Conservation (phyloP, 2,797 vertebrate species). For the Nannoperca australis region DNA sequence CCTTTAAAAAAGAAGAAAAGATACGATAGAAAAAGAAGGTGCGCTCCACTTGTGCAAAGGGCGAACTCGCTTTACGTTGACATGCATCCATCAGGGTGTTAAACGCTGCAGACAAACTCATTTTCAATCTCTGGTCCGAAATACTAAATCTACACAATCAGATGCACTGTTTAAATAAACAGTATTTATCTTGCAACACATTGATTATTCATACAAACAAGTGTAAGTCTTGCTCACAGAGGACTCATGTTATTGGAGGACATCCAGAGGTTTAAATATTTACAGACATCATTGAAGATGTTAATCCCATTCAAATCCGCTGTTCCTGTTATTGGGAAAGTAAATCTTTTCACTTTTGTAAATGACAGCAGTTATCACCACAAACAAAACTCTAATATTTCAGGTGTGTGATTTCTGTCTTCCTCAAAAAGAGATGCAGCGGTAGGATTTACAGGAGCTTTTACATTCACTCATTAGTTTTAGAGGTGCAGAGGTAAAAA, state of each 20-base stretch:
- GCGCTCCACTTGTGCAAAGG: not conserved
- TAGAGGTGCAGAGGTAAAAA: not conserved
- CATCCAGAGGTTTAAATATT: slow-evolving; percentile 39
- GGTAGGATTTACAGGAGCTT: not conserved
- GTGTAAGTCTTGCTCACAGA: slow-evolving; percentile 21
- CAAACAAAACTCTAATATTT: not conserved
- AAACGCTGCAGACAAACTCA: not conserved
- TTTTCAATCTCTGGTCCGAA: slow-evolving; percentile 8
- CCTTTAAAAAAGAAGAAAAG: slow-evolving; percentile 54
- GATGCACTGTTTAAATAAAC: slow-evolving; percentile 16
- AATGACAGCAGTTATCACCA: not conserved
- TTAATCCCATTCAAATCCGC: slow-evolving; percentile 35
- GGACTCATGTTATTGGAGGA: slow-evolving; percentile 32
- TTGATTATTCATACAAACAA: slow-evolving; percentile 6
- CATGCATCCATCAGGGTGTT: not conserved
- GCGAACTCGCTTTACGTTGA: not conserved
- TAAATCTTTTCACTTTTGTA: slow-evolving; percentile 14
- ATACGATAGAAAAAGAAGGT: slow-evolving; percentile 7
- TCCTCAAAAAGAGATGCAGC: not conserved
- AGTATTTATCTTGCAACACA: slow-evolving; percentile 12
- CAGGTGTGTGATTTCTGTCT: not conserved
- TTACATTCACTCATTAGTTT: not conserved
- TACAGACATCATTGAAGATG: slow-evolving; percentile 23
- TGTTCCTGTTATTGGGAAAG: slow-evolving; percentile 25
- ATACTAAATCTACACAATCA: slow-evolving; percentile 14